These are phyloP conservation scores for Koerneria pararmatus DNA, from an alignment of 2,888 invertebrate species.

Conservation along the genomic window DNA sequence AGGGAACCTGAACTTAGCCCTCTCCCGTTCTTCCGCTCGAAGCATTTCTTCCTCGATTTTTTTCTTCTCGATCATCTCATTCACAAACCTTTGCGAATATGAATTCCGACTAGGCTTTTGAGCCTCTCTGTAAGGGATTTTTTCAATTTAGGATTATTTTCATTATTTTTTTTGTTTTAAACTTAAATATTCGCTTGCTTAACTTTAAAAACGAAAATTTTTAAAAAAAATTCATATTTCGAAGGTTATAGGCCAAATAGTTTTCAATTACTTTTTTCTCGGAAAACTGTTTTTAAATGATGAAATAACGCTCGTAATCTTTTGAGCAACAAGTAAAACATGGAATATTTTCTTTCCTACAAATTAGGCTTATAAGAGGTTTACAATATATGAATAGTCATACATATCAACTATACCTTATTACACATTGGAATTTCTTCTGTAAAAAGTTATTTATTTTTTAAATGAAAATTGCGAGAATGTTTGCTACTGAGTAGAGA, in stretches of 20 bases:
- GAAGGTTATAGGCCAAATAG: too few relatives aligned
- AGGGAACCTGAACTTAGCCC: conserved; percentile 8
- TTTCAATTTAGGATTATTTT: neutral
- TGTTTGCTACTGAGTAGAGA: too few relatives aligned
- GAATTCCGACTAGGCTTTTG: neutral
- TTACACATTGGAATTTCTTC: too few relatives aligned
- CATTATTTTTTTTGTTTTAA: neutral
- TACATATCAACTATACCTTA: too few relatives aligned
- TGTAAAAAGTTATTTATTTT: too few relatives aligned
- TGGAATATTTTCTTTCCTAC: too few relatives aligned
- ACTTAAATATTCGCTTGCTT: neutral
- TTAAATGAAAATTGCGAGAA: too few relatives aligned
- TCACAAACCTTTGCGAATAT: conserved; percentile 7
- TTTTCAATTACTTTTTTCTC: too few relatives aligned
- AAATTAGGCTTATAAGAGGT: too few relatives aligned
- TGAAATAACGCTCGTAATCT: too few relatives aligned
- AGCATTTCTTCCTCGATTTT: conserved; percentile 13
- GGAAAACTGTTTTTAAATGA: neutral
- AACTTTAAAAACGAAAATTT: neutral
- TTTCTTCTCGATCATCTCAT: conserved; percentile 10
- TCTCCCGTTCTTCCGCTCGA: conserved; percentile 8
- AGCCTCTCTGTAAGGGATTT: conserved; percentile 7
- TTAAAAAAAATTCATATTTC: neutral
- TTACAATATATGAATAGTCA: too few relatives aligned
- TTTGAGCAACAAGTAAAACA: too few relatives aligned